These are phyloP conservation scores for Thamnaconus septentrionalis DNA, from an alignment of 2,113 vertebrate species.

Conservation along the genomic window DNA sequence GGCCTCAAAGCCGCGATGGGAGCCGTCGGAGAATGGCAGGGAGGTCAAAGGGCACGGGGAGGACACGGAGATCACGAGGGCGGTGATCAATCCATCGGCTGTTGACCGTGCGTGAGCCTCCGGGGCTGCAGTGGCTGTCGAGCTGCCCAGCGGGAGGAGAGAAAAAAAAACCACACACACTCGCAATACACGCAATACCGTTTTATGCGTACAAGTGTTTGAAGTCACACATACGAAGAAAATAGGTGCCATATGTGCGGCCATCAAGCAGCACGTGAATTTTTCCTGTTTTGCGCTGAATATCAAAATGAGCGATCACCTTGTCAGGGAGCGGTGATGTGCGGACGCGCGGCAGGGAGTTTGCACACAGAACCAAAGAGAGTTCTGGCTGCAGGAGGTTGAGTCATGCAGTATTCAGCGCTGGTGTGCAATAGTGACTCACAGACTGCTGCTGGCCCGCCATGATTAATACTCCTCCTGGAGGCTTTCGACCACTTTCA, in stretches of 20 bases:
- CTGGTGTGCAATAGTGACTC: conserved; percentile 41
- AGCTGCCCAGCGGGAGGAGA: conserved; percentile 26
- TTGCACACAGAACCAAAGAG: conserved; percentile 9
- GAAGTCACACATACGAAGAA: background rate
- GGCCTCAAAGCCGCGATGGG: conserved; percentile 19
- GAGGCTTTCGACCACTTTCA: conserved; percentile 37
- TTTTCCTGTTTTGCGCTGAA: background rate
- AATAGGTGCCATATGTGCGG: conserved; percentile 38
- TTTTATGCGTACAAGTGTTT: background rate
- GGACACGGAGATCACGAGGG: conserved; percentile 28
- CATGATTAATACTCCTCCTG: conserved; percentile 48
- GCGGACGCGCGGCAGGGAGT: background rate
- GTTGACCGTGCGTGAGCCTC: conserved; percentile 9
- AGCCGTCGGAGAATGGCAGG: conserved; percentile 43
- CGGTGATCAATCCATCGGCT: conserved; percentile 44
- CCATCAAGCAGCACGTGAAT: background rate
- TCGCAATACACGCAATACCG: no score
- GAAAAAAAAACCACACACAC: background rate
- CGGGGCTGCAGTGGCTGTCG: conserved; percentile 27
- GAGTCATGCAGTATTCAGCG: conserved; percentile 36
- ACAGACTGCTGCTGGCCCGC: conserved; percentile 40
- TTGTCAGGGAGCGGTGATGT: no score
- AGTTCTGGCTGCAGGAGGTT: conserved; percentile 14
- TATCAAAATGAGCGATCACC: background rate
- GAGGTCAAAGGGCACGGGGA: conserved; percentile 47